Evolutionary conservation across 1,140 invertebrate genomes (phyloP), one percentile per base, ranked within the genome.

Genomic region (Eueides isabella): DNA sequence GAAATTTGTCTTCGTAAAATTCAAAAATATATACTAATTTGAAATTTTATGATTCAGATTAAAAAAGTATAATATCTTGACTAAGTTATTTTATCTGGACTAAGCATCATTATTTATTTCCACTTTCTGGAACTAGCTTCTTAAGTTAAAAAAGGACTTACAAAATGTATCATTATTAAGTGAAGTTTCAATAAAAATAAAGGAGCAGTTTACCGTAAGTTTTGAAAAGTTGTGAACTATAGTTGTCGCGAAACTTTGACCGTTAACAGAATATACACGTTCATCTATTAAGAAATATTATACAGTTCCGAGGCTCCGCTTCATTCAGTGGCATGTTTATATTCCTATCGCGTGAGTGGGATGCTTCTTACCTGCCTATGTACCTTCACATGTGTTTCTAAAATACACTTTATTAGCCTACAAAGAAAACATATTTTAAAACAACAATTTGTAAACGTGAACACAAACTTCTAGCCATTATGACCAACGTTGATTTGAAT

Each of bases 311-410:
- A 81, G 78, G 75, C 79, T 75, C 67, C 72, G 81, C 75, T 77
- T 79, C 81, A 78, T 84, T 79, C 82, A 71, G 80, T 85, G 83
- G 83, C 84, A 86, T 85, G 84, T 90, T 92, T 89, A 91, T 89
- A 86, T 85, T 86, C 87, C 74, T 80, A 89, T 92, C 90, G 89
- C 89, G 89, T 92, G 88, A 86, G 84, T 83, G 72, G 81, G 82
- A 85, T 86, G 78, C 78, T 83, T 81, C 78, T 79, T 77, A 79
- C 81, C 79, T 76, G 78, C 76, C 75, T 79, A 71, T 78, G 67
- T 71, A 81, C 79, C 76, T 70, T 41, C 19, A 64, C 9, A 35
- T 65, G 41, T 55, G 48, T 61, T 72, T 75, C 61, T 55, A 72
- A 85, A 82, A 74, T 79, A 81, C 76, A 76, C 81, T 74, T 76